Evolutionary conservation across 92 coral and sea anemone species (phyloP).

Genomic region (Bergia puertoricense): DNA sequence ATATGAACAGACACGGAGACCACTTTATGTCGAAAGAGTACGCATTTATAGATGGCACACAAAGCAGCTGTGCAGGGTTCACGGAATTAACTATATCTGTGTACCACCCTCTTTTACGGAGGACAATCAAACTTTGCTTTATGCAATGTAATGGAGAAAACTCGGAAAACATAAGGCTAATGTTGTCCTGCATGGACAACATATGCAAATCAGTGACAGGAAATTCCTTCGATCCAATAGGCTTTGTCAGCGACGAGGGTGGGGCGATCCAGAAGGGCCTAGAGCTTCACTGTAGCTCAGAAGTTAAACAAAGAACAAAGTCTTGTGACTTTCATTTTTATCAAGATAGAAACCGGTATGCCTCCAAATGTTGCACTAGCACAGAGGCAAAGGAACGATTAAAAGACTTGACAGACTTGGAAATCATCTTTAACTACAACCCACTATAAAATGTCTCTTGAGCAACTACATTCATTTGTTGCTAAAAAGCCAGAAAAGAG

Average conservation of each 20-base stretch:
- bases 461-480: not conserved
- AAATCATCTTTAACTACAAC: constrained; percentile 23
- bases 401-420: constrained; percentile 17
- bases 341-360: not conserved
- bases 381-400: constrained; percentile 20
- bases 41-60: constrained; percentile 18
- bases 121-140: constrained; percentile 26
- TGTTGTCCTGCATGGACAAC: constrained; percentile 32
- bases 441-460: constrained; percentile 20
- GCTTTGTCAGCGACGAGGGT: constrained; percentile 41
- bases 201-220: constrained; percentile 19
- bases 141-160: constrained; percentile 22
- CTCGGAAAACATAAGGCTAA: constrained; percentile 2
- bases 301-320: no score
- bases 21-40: constrained; percentile 39
- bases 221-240: constrained; percentile 18
- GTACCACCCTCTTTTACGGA: constrained; percentile 1
- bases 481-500: not conserved
- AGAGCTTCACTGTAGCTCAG: no score
- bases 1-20: constrained; percentile 27
- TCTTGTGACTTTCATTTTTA: constrained; percentile 1
- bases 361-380: constrained; percentile 26
- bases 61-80: constrained; percentile 28
- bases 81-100: constrained; percentile 8
- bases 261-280: constrained; percentile 6